These are phyloP conservation scores for Autographa gamma DNA, from an alignment of 2,888 invertebrate species.

Conservation along the genomic window DNA sequence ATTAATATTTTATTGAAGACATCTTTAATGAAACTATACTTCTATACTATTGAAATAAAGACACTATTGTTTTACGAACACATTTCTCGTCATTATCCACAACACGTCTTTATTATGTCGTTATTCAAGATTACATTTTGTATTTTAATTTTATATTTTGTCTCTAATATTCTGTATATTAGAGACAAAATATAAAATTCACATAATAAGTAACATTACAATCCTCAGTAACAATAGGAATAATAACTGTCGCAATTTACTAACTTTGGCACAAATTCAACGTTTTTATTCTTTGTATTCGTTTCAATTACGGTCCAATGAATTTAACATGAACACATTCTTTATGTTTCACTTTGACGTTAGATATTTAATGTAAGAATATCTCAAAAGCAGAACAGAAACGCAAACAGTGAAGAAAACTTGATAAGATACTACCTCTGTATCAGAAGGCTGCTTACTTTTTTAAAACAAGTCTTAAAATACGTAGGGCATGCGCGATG, in stretches of 20 bases:
- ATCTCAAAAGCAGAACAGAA: background rate
- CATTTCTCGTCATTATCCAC: background rate
- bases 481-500: too few relatives aligned
- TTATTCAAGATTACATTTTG: too few relatives aligned
- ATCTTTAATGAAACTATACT: background rate
- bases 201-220: conserved; percentile 19
- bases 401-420: too few relatives aligned
- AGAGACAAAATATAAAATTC: conserved; percentile 23
- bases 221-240: conserved; percentile 21
- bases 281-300: conserved; percentile 13
- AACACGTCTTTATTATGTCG: background rate
- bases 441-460: too few relatives aligned
- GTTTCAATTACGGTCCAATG: conserved; percentile 6
- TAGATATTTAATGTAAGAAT: conserved; percentile 12
- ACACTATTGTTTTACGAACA: background rate
- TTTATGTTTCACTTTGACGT: too few relatives aligned
- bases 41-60: background rate
- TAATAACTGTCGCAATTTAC: background rate
- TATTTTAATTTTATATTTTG: too few relatives aligned
- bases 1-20: background rate
- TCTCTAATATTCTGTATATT: too few relatives aligned
- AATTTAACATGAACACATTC: conserved; percentile 11
- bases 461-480: too few relatives aligned
- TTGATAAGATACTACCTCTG: too few relatives aligned
- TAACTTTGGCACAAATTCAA: conserved; percentile 17